Percentiles rank a stretch among this genome's conserved stretches.
Conservation (phyloP, 23 tunicate species). For the Halocynthia aurantium region DNA sequence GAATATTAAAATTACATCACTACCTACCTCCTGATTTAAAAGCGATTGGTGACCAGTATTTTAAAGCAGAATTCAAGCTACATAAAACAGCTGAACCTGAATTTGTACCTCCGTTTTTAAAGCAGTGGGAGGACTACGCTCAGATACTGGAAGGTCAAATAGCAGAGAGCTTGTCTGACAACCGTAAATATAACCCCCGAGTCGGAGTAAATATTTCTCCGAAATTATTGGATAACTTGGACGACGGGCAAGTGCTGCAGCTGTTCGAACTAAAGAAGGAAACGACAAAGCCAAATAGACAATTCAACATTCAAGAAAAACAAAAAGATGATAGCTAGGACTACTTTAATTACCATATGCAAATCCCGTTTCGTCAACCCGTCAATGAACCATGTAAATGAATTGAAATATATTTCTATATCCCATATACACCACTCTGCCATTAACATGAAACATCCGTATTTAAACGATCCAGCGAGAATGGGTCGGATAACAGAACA, state of each 20-base stretch:
- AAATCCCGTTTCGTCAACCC: neutral
- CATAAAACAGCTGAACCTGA: slow-evolving; percentile 80
- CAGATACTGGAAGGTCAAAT: slow-evolving; percentile 49
- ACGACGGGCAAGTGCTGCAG: slow-evolving; percentile 83
- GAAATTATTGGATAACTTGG: slow-evolving; percentile 42
- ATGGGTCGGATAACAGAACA: neutral
- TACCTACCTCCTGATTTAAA: slow-evolving; percentile 66
- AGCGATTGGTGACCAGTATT: slow-evolving; percentile 85
- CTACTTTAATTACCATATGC: neutral
- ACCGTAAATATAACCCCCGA: neutral
- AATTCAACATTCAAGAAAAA: slow-evolving; percentile 56
- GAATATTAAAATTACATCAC: slow-evolving; percentile 65
- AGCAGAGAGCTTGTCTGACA: neutral
- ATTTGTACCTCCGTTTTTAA: slow-evolving; percentile 72
- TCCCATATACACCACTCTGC: neutral
- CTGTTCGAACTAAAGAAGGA: slow-evolving; percentile 92
- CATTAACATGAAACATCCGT: neutral
- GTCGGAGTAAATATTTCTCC: slow-evolving; percentile 50
- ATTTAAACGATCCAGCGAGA: neutral
- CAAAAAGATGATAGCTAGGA: neutral
- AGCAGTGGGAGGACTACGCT: slow-evolving; percentile 84
- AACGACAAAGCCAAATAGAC: slow-evolving; percentile 56
- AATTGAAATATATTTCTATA: neutral
- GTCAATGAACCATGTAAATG: neutral
- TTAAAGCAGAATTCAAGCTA: slow-evolving; percentile 74